These are phyloP conservation scores for Gracilinanus agilis DNA, from an alignment of 2,113 vertebrate species.

Conservation along the genomic window DNA sequence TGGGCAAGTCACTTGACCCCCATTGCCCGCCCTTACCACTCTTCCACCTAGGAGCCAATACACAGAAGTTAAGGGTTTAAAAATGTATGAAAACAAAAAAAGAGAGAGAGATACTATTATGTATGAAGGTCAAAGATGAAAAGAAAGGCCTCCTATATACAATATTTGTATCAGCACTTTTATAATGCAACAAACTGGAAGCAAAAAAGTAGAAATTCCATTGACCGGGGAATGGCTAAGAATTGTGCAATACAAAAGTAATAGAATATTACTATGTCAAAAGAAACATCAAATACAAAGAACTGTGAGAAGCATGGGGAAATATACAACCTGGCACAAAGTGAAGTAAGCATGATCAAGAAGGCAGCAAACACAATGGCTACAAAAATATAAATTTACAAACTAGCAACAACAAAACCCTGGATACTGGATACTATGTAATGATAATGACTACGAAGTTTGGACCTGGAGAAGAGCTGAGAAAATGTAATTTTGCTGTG, in stretches of 20 bases:
- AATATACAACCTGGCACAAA: not conserved
- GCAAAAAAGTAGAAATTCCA: not conserved
- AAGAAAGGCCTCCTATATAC: not conserved
- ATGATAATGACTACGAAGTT: not conserved
- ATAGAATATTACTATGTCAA: not conserved
- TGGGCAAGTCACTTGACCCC: too few species aligned
- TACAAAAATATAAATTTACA: not conserved
- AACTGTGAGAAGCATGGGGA: not conserved
- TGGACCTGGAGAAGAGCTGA: not conserved
- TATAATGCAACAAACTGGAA: not conserved
- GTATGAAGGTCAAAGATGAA: not conserved
- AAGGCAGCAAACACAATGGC: not conserved
- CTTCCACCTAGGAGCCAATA: too few species aligned
- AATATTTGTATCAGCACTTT: not conserved
- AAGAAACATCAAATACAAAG: not conserved
- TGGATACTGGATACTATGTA: not conserved
- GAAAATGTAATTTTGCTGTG: not conserved
- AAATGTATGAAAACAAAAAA: too few species aligned
- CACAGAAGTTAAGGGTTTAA: too few species aligned
- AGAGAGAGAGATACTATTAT: not conserved
- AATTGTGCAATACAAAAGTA: not conserved
- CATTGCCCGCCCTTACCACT: too few species aligned
- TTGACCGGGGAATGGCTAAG: too few species aligned
- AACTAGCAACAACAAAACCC: not conserved
- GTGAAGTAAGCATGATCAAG: not conserved